These are phyloP conservation scores for Holocentrus rufus DNA, from an alignment of 2,797 vertebrate genomes.

Conservation along the genomic window DNA sequence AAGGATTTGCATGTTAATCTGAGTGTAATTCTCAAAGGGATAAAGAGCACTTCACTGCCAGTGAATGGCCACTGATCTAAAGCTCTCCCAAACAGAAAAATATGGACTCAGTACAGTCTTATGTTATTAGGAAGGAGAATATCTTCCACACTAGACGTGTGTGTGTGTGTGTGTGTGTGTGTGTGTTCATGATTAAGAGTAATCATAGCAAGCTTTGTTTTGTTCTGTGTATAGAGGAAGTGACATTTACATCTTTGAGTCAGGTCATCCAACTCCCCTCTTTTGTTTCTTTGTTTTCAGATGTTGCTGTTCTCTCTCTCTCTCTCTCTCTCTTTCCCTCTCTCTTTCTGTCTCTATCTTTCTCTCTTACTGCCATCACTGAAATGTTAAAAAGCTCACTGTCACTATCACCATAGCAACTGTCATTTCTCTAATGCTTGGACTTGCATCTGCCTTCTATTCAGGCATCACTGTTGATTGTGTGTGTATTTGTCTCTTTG, in stretches of 20 bases:
- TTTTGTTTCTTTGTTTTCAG: slow-evolving; percentile 39
- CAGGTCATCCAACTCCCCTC: slow-evolving; percentile 22
- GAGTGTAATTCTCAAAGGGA: slow-evolving; percentile 47
- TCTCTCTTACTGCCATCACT: slow-evolving; percentile 58
- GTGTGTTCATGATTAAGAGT: slow-evolving; percentile 43
- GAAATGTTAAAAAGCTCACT: slow-evolving; percentile 79
- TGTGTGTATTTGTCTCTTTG: slow-evolving; percentile 24
- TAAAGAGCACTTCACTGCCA: slow-evolving; percentile 41
- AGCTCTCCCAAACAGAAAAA: slow-evolving; percentile 46
- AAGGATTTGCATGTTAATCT: slow-evolving; percentile 63
- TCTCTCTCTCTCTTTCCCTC: slow-evolving; percentile 14
- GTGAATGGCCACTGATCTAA: slow-evolving; percentile 48
- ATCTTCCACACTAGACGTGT: slow-evolving; percentile 44
- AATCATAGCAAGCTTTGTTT: slow-evolving; percentile 26
- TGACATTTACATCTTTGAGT: slow-evolving; percentile 31
- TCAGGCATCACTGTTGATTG: slow-evolving; percentile 67
- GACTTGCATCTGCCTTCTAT: slow-evolving; percentile 76
- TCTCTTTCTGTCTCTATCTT: slow-evolving; percentile 19
- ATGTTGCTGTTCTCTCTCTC: slow-evolving; percentile 12
- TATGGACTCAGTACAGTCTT: slow-evolving; percentile 15
- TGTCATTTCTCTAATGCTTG: slow-evolving; percentile 76
- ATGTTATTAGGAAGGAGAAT: slow-evolving; percentile 25
- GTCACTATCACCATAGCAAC: slow-evolving; percentile 82
- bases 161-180: slow-evolving; percentile 39
- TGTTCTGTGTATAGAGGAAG: slow-evolving; percentile 23